A percentile compares a stretch with the other conserved stretches of the same genome.
Evolutionary conservation across 2,797 vertebrate species (phyloP).

Genomic region (Gambusia yucatana): DNA sequence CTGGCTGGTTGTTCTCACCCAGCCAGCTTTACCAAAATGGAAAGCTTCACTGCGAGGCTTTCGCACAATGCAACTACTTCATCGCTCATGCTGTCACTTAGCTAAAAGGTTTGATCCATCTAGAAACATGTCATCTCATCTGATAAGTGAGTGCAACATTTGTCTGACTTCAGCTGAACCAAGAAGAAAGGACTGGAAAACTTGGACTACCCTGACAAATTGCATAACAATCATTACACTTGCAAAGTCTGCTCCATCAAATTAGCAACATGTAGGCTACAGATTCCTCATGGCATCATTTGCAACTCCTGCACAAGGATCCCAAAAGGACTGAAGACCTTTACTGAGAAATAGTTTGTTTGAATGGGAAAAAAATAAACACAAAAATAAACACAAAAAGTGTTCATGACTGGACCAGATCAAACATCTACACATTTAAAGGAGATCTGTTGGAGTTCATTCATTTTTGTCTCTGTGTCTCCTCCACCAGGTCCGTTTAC

Average conservation of each 20-base stretch:
- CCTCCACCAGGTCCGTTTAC: too few relatives aligned
- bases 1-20: conserved; percentile 1
- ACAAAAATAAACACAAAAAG: background rate
- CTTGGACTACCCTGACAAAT: background rate
- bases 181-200: background rate
- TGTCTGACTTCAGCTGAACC: background rate
- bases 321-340: background rate
- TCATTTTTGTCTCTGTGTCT: too few relatives aligned
- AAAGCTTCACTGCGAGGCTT: background rate
- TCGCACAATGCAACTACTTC: conserved; percentile 1
- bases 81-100: conserved; percentile 8
- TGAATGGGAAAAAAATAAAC: background rate
- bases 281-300: background rate
- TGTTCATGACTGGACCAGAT: background rate
- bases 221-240: background rate
- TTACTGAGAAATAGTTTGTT: background rate
- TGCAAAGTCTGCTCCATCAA: background rate
- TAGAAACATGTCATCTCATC: conserved; percentile 2
- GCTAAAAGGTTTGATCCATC: conserved; percentile 13
- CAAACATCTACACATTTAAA: background rate
- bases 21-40: conserved; percentile 5
- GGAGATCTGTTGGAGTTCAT: too few relatives aligned
- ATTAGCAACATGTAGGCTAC: background rate
- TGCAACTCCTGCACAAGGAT: background rate
- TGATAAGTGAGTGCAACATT: background rate